phyloP scores from a whole-genome alignment of 64 coral and sea anemone genomes.

The Cladopsammia gracilis region DNA sequence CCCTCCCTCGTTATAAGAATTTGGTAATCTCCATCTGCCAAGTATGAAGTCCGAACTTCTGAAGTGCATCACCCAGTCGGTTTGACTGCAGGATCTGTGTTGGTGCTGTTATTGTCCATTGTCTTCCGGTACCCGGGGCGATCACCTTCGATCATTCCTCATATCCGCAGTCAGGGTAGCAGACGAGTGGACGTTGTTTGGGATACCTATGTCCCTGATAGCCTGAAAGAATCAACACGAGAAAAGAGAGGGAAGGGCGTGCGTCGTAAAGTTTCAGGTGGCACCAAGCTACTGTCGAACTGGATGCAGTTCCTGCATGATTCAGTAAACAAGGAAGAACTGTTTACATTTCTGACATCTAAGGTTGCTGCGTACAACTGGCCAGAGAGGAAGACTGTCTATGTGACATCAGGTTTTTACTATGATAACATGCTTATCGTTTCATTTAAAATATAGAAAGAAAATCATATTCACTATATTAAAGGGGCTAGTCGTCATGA shows the following conservation, averaged over 20 bases:
- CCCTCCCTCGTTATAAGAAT: conserved; percentile 61
- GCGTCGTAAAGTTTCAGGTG: conserved; percentile 28
- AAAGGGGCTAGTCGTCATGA: too few relatives aligned
- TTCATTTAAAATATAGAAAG: too few relatives aligned
- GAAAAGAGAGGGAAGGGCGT: conserved; percentile 65
- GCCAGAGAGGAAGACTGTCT: not conserved
- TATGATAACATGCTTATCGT: too few relatives aligned
- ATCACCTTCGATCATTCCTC: conserved; percentile 57
- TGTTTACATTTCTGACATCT: conserved; percentile 44
- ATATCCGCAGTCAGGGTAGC: conserved; percentile 25
- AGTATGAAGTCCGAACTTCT: conserved; percentile 55
- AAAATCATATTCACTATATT: too few relatives aligned
- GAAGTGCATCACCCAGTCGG: not conserved
- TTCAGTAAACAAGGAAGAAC: conserved; percentile 61
- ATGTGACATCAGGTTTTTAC: conserved; percentile 22
- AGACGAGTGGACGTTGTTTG: conserved; percentile 49
- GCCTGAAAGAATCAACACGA: conserved; percentile 52
- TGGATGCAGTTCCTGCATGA: conserved; percentile 75
- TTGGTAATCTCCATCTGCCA: conserved; percentile 68
- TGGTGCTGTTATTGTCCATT: conserved; percentile 66
- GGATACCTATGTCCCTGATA: conserved; percentile 54
- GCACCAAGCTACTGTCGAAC: conserved; percentile 25
- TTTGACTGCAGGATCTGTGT: conserved; percentile 58
- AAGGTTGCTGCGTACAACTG: conserved; percentile 15
- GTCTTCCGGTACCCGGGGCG: conserved; percentile 32